These are phyloP conservation scores for Sarotherodon lohbergeri DNA, from an alignment of 2,113 vertebrate species.

Conservation along the genomic window DNA sequence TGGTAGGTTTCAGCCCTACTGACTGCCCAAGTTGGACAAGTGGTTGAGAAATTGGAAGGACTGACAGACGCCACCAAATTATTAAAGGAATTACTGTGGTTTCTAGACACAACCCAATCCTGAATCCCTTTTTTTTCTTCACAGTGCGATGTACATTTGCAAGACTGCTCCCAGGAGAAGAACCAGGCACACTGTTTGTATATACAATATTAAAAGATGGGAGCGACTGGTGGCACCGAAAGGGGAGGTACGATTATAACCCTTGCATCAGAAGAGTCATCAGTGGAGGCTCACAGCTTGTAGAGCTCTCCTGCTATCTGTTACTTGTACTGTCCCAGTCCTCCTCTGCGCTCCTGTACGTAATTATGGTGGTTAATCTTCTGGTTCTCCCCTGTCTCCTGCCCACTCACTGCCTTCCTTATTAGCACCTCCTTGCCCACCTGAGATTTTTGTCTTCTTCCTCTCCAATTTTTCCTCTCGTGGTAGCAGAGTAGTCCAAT, in stretches of 20 bases:
- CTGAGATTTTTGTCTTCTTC: constrained; percentile 63
- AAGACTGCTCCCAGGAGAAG: neutral
- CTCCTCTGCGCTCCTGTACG: constrained; percentile 19
- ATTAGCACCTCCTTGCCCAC: constrained; percentile 63
- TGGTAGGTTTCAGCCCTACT: neutral
- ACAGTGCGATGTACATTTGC: neutral
- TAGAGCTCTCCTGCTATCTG: constrained; percentile 24
- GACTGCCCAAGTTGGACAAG: neutral
- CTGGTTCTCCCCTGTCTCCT: constrained; percentile 38
- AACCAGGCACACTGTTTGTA: neutral
- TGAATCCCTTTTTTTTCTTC: neutral
- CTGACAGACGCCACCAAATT: constrained; percentile 12
- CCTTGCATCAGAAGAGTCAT: constrained; percentile 20
- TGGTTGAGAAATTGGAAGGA: neutral
- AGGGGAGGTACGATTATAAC: neutral
- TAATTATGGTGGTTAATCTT: constrained; percentile 75
- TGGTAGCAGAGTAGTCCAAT: constrained; percentile 60
- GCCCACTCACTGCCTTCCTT: constrained; percentile 48
- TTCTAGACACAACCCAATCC: neutral
- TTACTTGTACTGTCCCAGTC: constrained; percentile 29
- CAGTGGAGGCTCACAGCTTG: constrained; percentile 27
- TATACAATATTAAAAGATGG: neutral
- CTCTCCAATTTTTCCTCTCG: constrained; percentile 38
- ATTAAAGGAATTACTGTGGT: constrained; percentile 27
- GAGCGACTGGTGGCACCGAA: neutral